Percentiles rank a stretch among this genome's conserved stretches.
phyloP scores from a whole-genome alignment of 92 coral and sea anemone species.

The Phymanthus crucifer region DNA sequence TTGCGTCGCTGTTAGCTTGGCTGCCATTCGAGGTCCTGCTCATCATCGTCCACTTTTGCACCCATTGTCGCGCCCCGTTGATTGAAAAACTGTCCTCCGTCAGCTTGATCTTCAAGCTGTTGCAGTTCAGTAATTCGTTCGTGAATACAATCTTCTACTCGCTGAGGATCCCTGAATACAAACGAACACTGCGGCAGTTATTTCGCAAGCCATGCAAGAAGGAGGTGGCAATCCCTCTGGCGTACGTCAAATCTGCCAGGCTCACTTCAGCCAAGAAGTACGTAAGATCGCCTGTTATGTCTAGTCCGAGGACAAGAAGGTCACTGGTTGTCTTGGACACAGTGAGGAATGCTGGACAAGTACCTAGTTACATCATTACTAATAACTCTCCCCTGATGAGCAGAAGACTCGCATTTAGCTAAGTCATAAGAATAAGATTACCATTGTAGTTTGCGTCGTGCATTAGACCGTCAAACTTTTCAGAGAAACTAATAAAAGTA shows the following conservation, averaged over 20 bases:
- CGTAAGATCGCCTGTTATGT: slow-evolving; percentile 21
- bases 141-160: slow-evolving; percentile 58
- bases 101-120: slow-evolving; percentile 40
- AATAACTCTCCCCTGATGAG: slow-evolving; percentile 26
- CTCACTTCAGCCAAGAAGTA: slow-evolving; percentile 16
- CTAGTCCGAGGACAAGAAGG: neutral
- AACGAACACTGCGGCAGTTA: slow-evolving; percentile 29
- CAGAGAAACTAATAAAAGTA: too few relatives aligned
- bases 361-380: slow-evolving; percentile 9
- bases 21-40: slow-evolving; percentile 61
- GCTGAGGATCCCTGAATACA: slow-evolving; percentile 64
- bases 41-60: slow-evolving; percentile 57
- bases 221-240: slow-evolving; percentile 19
- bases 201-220: slow-evolving; percentile 15
- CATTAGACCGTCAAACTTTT: too few relatives aligned
- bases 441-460: too few relatives aligned
- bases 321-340: slow-evolving; percentile 1
- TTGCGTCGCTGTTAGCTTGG: slow-evolving; percentile 56
- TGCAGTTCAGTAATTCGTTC: slow-evolving; percentile 67
- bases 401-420: slow-evolving; percentile 2
- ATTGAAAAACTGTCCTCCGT: slow-evolving; percentile 1
- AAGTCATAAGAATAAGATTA: too few relatives aligned
- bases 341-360: slow-evolving; percentile 20
- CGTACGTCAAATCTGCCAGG: slow-evolving; percentile 7
- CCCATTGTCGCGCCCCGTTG: slow-evolving; percentile 30